phyloP scores from a whole-genome alignment of 2,888 invertebrate species.

The Eupeodes luniger region DNA sequence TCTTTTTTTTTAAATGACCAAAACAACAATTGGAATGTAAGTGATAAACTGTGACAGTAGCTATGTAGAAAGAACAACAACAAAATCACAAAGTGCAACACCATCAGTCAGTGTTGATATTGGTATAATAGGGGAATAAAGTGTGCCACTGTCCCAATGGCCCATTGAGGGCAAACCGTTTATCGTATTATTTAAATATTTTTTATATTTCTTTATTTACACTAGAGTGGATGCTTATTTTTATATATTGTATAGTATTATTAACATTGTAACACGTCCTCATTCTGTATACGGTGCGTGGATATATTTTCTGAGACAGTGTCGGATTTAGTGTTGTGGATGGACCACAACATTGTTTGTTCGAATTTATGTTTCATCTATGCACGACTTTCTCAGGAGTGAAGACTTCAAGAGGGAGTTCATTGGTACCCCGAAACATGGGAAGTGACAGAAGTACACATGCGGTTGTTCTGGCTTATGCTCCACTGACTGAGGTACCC shows the following conservation, averaged over 20 bases:
- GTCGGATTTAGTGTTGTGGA: background rate
- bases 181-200: slow-evolving; percentile 47
- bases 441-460: too few species aligned
- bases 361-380: too few species aligned
- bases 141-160: slow-evolving; percentile 60
- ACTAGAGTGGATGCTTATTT: slow-evolving; percentile 28
- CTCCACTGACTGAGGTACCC: too few species aligned
- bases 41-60: slow-evolving; percentile 34
- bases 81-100: slow-evolving; percentile 23
- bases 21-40: slow-evolving; percentile 22
- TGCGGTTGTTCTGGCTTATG: too few species aligned
- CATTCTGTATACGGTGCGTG: background rate
- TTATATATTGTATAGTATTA: slow-evolving; percentile 7
- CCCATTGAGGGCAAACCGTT: slow-evolving; percentile 55
- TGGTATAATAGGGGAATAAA: slow-evolving; percentile 26
- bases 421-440: too few species aligned
- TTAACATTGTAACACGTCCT: slow-evolving; percentile 40
- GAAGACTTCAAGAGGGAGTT: too few species aligned
- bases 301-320: background rate
- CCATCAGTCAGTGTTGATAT: background rate
- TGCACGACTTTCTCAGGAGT: too few species aligned
- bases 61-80: slow-evolving; percentile 11
- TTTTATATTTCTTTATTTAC: background rate
- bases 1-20: background rate
- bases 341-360: too few species aligned